Percentiles rank a stretch among this genome's conserved stretches.
Evolutionary conservation across 2,113 vertebrate species (phyloP).

Genomic region (Leiothrix lutea): DNA sequence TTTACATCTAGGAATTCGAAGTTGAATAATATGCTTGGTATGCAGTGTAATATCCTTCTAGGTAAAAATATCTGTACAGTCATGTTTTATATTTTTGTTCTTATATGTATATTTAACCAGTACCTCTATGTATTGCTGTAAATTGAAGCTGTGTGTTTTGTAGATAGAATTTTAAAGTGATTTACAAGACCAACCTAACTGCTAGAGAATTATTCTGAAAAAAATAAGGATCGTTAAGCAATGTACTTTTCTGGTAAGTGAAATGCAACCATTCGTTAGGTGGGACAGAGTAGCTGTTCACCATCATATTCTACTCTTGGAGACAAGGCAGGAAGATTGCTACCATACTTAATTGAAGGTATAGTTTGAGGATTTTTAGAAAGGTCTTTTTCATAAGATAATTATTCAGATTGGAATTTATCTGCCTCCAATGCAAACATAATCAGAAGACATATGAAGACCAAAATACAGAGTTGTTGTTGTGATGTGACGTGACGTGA

Average conservation of each 20-base stretch:
- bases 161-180: not conserved
- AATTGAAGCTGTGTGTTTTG: not conserved
- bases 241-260: not conserved
- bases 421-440: not conserved
- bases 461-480: not conserved
- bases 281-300: not conserved
- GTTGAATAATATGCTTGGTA: not conserved
- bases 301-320: not conserved
- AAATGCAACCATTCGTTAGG: not conserved
- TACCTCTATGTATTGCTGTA: not conserved
- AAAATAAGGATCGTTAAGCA: not conserved
- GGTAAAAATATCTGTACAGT: not conserved
- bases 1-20: not conserved
- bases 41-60: not conserved
- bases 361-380: not conserved
- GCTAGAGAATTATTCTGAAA: not conserved
- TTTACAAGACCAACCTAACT: not conserved
- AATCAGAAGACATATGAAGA: not conserved
- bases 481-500: no score
- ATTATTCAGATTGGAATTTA: not conserved
- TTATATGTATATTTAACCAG: not conserved
- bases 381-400: not conserved
- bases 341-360: not conserved
- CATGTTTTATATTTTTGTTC: not conserved
- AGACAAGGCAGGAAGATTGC: not conserved